Evolutionary conservation across 2,113 vertebrate genomes (phyloP).

Genomic region (Lampris megalopsis): DNA sequence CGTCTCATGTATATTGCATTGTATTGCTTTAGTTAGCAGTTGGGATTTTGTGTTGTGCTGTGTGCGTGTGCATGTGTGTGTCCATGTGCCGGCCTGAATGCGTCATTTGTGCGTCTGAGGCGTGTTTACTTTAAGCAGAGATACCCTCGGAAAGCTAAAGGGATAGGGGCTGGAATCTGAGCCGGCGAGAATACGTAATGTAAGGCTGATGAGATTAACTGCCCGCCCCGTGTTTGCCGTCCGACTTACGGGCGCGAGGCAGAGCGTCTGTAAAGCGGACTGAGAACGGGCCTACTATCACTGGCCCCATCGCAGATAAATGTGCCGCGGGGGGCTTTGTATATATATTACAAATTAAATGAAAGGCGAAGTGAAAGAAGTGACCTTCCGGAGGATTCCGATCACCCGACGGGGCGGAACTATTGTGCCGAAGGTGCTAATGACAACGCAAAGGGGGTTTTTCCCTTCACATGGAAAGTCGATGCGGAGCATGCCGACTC

Average conservation of each 20-base stretch:
- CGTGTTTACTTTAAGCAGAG: constrained; percentile 55
- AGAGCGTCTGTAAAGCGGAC: constrained; percentile 58
- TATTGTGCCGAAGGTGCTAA: constrained; percentile 25
- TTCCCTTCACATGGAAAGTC: constrained; percentile 1
- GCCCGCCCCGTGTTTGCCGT: constrained; percentile 65
- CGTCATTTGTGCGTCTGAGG: constrained; percentile 45
- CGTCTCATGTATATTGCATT: constrained; percentile 46
- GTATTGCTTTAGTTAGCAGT: constrained; percentile 15
- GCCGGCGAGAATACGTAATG: constrained; percentile 70
- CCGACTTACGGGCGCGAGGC: constrained; percentile 60
- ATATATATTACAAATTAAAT: constrained; percentile 79
- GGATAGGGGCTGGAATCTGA: constrained; percentile 66
- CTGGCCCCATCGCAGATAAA: constrained; percentile 60
- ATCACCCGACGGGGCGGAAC: constrained; percentile 35
- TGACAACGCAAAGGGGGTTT: constrained; percentile 19
- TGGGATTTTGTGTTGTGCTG: not conserved
- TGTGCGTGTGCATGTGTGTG: constrained; percentile 3
- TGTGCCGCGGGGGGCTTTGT: constrained; percentile 54
- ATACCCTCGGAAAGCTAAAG: constrained; percentile 61
- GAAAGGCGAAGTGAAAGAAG: constrained; percentile 43
- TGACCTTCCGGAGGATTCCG: constrained; percentile 51
- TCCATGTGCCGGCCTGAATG: constrained; percentile 9
- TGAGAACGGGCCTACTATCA: constrained; percentile 62
- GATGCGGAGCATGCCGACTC: not conserved
- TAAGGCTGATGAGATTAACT: constrained; percentile 72